A percentile compares a stretch with the other conserved stretches of the same genome.
Conservation (phyloP, 1,140 invertebrate species). For the Zaprionus ornatus region DNA sequence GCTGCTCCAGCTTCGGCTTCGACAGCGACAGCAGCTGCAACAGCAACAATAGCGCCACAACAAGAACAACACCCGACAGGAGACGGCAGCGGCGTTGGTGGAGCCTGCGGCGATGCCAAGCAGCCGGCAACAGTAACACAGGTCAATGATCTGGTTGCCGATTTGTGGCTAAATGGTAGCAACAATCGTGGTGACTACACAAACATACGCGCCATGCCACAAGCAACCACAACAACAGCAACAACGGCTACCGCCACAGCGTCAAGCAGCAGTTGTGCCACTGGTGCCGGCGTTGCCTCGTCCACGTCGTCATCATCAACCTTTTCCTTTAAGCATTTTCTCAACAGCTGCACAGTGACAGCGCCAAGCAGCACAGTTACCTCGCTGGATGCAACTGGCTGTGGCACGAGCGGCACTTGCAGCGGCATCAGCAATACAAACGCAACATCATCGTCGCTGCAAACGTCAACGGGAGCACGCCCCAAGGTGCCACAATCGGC, state of each 20-base stretch:
- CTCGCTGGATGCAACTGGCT: constrained; percentile 56
- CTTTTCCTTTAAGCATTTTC: constrained; percentile 92
- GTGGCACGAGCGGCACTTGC: constrained; percentile 13
- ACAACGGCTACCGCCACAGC: constrained; percentile 2
- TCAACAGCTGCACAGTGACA: constrained; percentile 83
- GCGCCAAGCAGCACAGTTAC: constrained; percentile 79
- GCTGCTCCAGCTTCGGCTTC: constrained; percentile 36
- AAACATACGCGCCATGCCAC: constrained; percentile 48
- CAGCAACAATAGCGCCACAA: constrained; percentile 29
- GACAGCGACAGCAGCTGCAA: constrained; percentile 35
- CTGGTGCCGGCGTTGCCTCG: neutral
- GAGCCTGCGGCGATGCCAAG: constrained; percentile 38
- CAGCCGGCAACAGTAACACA: constrained; percentile 2
- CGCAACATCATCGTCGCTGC: constrained; percentile 30
- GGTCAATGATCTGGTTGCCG: constrained; percentile 73
- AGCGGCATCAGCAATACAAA: constrained; percentile 16
- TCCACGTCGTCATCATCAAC: constrained; percentile 52
- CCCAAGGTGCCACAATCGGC: constrained; percentile 82
- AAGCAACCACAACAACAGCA: constrained; percentile 3
- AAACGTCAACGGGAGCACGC: constrained; percentile 77
- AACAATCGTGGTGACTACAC: constrained; percentile 55
- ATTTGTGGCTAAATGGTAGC: constrained; percentile 60
- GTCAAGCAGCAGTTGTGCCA: neutral
- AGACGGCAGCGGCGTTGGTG: constrained; percentile 38
- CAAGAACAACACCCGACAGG: constrained; percentile 41